Evolutionary conservation across 2,113 vertebrate species (phyloP).

Genomic region (Puffinus mauretanicus): DNA sequence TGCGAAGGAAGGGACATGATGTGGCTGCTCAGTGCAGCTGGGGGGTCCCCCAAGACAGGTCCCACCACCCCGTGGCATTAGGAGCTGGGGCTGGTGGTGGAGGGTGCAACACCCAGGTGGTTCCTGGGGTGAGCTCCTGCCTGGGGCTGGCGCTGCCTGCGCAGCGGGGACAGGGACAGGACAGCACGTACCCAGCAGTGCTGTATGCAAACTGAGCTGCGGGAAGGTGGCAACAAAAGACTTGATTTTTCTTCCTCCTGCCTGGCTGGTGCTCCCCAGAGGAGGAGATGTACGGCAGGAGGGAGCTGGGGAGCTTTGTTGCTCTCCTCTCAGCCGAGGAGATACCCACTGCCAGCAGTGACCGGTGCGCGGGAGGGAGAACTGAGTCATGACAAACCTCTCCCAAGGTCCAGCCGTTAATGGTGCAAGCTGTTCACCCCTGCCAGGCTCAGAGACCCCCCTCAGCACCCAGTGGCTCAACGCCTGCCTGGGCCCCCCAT

Average conservation of each 20-base stretch:
- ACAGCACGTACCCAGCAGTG: not conserved
- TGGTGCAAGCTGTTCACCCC: not conserved
- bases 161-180: not conserved
- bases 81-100: not conserved
- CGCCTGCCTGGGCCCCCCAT: rapidly evolving
- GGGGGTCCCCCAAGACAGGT: not conserved
- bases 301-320: not conserved
- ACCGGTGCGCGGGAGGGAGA: rapidly evolving
- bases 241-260: not conserved
- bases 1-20: not conserved
- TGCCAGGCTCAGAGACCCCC: not conserved
- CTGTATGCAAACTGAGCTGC: not conserved
- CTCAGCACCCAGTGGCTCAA: not conserved
- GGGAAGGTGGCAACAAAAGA: not conserved
- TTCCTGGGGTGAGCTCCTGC: not conserved
- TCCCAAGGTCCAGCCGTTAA: not conserved
- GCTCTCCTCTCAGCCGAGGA: rapidly evolving
- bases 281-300: not conserved
- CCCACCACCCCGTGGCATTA: rapidly evolving
- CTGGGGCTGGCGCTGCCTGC: not conserved
- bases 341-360: not conserved
- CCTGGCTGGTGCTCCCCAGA: rapidly evolving
- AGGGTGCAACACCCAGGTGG: not conserved
- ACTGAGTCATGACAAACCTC: rapidly evolving
- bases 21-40: not conserved